A percentile compares a stretch with the other conserved stretches of the same genome.
Evolutionary conservation across 1,140 invertebrate genomes (phyloP).

Genomic region (Anastrepha ludens): DNA sequence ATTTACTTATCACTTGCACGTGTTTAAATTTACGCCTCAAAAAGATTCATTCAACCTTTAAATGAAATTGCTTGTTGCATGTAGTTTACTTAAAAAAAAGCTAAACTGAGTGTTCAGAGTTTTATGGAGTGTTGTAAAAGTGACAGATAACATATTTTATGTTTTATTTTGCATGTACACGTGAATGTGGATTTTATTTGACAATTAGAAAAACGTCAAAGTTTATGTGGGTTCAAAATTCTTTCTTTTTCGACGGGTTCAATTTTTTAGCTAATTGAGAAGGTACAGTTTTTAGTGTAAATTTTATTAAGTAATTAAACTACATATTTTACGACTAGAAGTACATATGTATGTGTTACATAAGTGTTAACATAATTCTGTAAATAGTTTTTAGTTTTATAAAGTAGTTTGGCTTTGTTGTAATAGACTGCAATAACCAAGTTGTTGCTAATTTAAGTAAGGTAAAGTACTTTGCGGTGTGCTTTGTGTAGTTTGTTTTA

Average conservation of each 20-base stretch:
- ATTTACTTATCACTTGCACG: not conserved
- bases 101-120: too few species aligned
- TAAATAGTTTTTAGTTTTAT: not conserved
- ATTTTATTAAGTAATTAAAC: conserved; percentile 2
- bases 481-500: not conserved
- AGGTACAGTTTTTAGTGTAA: conserved; percentile 9
- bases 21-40: not conserved
- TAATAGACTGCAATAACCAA: too few species aligned
- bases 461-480: not conserved
- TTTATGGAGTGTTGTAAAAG: too few species aligned
- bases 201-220: not conserved
- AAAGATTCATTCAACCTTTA: too few species aligned
- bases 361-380: not conserved
- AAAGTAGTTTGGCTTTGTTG: too few species aligned
- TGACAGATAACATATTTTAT: not conserved
- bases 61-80: too few species aligned
- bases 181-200: too few species aligned
- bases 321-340: conserved; percentile 11
- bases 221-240: not conserved
- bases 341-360: not conserved
- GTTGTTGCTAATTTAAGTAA: not conserved
- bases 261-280: not conserved
- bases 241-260: not conserved
- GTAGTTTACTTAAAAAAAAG: too few species aligned
- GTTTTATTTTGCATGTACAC: not conserved